Base-by-base conservation (phyloP, 2,113 vertebrate genomes). In the Lontra canadensis region DNA sequence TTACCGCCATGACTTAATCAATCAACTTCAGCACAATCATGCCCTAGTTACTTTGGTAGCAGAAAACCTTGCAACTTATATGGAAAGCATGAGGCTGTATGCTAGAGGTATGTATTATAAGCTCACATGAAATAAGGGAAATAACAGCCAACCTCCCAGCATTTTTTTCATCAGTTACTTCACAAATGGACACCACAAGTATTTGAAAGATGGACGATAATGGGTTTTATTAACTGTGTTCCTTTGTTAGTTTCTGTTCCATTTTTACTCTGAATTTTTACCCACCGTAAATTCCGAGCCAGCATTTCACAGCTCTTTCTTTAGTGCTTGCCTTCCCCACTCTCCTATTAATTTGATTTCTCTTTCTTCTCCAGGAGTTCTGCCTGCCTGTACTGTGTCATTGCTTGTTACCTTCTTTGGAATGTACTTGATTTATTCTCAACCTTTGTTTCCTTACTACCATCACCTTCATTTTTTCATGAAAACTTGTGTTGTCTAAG, bases 1-100 rank as follows among this genome's bases (percentile, higher is more conserved):
- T 99, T 99, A 99, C 98, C 99, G 99, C 63, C 99, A 99, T 98
- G 99, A 99, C 96, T 99, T 99, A 99, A 99, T 99, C 98, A 99
- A 99, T 99, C 99, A 99, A 98, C 99, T 99, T 96, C 99, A 99
- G 99, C 99, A 99, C 99, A 99, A 99, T 99, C 99, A 99, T 85
- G 99, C 99, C 89, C 99, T 99, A 87, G 99, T 99, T 98, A 99
- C 99, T 39, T 90, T 99, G 98, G 99, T 99, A 97, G 99, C 99
- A 95, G 99, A 99, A 99, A 99, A 99, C 98, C 99, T 99, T 94
- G 99, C 99, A 15, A 99, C 99, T 82, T 99, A 99, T 96, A 99
- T 99, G 99, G 99, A 99, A 98, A 99, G 99, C 97, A 99, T 99
- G 99, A 99, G 99, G 96, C 99, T 99, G 90, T 99, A 99, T 98